Evolutionary conservation across 2,888 invertebrate genomes (phyloP), one percentile per base, ranked within the genome.

Genomic region (Hartigia nigra): DNA sequence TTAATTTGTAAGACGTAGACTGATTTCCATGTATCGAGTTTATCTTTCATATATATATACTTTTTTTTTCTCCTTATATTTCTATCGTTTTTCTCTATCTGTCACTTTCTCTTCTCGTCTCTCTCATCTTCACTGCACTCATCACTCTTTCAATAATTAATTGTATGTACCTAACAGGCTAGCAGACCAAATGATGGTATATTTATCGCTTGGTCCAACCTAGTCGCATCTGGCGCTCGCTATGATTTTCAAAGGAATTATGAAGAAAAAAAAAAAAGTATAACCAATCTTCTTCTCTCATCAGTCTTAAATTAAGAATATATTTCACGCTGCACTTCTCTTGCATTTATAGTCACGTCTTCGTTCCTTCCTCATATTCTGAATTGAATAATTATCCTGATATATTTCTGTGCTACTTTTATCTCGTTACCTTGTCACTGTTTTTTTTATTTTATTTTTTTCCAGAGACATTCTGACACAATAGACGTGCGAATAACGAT

Each of bases 391-490:
- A 55, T 55, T 23, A 55, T 55, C 55, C 55, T 23, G 9, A 55
- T 55, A 9, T 23, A 9, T 23, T 9, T 55, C 55, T 55, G 9
- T 55, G 55, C 23, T 55, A 55, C 23, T 55, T 23, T 55, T 23
- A 23, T 55, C 55, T 55, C 9, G 55, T 55, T 55, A 55, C 23
- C 55, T 23, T 55, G 23, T 55, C 55, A 80, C n/a, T 74, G 70
- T 77, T 74, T 69, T 36, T 36, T 72, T 77, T n/a, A 37, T 76
- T 77, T 76, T 72, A 55, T 37, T 75, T 75, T 39, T 72, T 72
- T 72, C 14, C 72, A 72, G 72, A 31, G 14, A 72, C 72, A 34
- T 72, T 34, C 34, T 31, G 2, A 55, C 14, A 72, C 72, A 23
- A 72, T 72, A 72, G 72, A 32, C 72, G 72, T 72, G 34, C 69